phyloP scores from a whole-genome alignment of 2,888 invertebrate genomes.

The Melitaea athalia region DNA sequence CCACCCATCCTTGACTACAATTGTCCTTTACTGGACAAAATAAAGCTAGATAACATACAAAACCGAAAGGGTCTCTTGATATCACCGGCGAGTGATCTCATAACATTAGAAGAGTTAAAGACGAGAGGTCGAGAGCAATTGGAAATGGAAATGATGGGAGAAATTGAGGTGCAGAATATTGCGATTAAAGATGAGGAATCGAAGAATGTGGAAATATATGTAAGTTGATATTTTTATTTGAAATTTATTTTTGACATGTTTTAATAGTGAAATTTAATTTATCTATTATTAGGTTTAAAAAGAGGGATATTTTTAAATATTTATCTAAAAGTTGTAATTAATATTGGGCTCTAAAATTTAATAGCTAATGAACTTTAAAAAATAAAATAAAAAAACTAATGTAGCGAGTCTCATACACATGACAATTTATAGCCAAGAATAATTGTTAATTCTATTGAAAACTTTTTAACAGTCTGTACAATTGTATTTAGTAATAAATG shows the following conservation, averaged over 20 bases:
- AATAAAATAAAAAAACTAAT: too few species aligned
- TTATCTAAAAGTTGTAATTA: neutral
- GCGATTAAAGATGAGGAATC: constrained; percentile 58
- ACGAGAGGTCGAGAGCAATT: constrained; percentile 84
- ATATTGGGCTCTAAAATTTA: too few species aligned
- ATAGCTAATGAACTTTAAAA: too few species aligned
- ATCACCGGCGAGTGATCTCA: constrained; percentile 77
- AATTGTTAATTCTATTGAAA: too few species aligned
- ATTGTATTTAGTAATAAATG: too few species aligned
- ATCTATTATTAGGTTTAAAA: too few species aligned
- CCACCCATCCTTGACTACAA: constrained; percentile 83
- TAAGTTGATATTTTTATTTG: constrained; percentile 49
- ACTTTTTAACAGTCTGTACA: too few species aligned
- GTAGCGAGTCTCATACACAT: too few species aligned
- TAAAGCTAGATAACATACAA: constrained; percentile 71
- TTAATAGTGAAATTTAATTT: neutral
- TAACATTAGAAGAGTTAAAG: constrained; percentile 78
- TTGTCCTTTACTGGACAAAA: constrained; percentile 83
- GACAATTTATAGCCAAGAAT: too few species aligned
- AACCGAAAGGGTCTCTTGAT: constrained; percentile 57
- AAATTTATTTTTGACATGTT: neutral
- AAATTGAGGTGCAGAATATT: constrained; percentile 86
- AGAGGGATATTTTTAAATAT: neutral
- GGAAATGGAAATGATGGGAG: constrained; percentile 85
- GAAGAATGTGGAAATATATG: constrained; percentile 60